phyloP scores from a whole-genome alignment of 2,113 vertebrate species.

The Pelvicachromis taeniatus region DNA sequence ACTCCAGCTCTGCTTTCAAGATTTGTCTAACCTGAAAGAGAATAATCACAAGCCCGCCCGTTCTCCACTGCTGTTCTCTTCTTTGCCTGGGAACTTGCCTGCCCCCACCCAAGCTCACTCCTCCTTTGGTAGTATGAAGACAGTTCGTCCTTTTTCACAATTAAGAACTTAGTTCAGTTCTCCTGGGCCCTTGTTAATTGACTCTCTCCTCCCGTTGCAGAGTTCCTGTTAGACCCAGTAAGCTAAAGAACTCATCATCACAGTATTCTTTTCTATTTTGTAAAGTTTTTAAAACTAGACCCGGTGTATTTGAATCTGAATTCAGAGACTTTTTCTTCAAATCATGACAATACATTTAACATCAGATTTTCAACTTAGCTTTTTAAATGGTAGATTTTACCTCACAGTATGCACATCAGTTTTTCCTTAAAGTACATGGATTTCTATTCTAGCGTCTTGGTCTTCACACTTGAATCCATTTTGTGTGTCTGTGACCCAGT shows the following conservation, averaged over 20 bases:
- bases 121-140: neutral
- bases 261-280: neutral
- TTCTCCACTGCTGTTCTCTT: neutral
- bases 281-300: neutral
- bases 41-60: neutral
- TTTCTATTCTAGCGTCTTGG: neutral
- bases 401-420: neutral
- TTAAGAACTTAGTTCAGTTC: neutral
- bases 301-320: too few species aligned
- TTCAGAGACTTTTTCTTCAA: neutral
- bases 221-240: neutral
- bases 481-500: neutral
- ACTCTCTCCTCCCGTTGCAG: neutral
- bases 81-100: neutral
- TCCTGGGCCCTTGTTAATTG: neutral
- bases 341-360: neutral
- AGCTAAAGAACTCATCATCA: neutral
- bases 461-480: neutral
- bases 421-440: neutral
- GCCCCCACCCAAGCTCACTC: neutral
- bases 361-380: neutral
- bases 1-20: neutral
- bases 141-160: neutral
- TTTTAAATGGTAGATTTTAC: neutral
- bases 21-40: neutral